Conservation (phyloP, 2,797 vertebrate genomes). For the Bucorvus abyssinicus region DNA sequence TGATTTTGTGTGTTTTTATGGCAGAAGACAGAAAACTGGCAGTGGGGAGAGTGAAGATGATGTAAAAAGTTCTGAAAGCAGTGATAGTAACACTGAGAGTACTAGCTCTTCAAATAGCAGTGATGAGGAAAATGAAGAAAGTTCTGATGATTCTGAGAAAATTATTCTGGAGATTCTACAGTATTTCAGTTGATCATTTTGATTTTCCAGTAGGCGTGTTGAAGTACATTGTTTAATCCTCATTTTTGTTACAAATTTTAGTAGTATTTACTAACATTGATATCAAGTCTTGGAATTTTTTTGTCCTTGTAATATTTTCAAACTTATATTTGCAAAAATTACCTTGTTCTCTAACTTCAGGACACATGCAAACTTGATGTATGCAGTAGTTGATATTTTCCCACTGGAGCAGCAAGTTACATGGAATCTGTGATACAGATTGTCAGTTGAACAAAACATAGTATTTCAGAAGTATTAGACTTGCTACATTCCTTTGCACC, state of each 20-base stretch:
- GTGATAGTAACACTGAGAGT: background rate
- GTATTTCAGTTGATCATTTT: background rate
- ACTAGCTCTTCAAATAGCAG: constrained; percentile 46
- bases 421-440: background rate
- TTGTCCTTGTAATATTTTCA: background rate
- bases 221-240: background rate
- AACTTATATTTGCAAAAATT: background rate
- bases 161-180: background rate
- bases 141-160: constrained; percentile 62
- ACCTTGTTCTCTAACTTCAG: background rate
- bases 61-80: constrained; percentile 24
- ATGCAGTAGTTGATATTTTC: background rate
- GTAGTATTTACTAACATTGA: background rate
- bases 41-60: constrained; percentile 43
- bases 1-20: background rate
- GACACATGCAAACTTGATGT: background rate
- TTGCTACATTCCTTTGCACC: background rate
- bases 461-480: background rate
- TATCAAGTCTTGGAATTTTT: background rate
- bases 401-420: background rate
- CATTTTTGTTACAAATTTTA: background rate
- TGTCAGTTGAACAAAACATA: background rate
- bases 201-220: background rate
- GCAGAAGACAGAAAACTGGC: constrained; percentile 46
- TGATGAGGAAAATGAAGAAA: constrained; percentile 36